Percentiles rank a stretch among this genome's conserved stretches.
Conservation (phyloP, 2,888 invertebrate species). For the Melipona bicolor region DNA sequence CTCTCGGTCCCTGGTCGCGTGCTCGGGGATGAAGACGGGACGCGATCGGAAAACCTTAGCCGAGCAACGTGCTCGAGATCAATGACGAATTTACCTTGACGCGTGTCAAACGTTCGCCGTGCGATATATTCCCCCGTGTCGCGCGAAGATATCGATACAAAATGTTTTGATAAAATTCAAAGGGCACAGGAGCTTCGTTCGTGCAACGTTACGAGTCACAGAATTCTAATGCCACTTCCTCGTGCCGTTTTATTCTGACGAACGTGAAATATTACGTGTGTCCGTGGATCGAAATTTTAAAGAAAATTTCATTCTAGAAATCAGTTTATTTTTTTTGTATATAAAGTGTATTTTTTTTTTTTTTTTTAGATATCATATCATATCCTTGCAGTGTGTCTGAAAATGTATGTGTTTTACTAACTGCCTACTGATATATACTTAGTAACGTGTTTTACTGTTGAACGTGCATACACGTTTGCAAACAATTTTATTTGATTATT, state of each 20-base stretch:
- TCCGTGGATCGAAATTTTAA: neutral
- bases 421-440: too few species aligned
- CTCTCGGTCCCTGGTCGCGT: neutral
- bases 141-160: slow-evolving; percentile 22
- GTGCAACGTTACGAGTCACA: neutral
- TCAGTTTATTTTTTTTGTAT: neutral
- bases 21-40: slow-evolving; percentile 1
- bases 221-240: slow-evolving; percentile 34
- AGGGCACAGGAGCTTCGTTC: neutral
- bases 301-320: neutral
- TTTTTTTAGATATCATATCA: too few species aligned
- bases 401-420: too few species aligned
- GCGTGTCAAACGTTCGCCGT: slow-evolving; percentile 41
- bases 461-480: too few species aligned
- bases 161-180: slow-evolving; percentile 42
- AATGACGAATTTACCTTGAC: slow-evolving; percentile 56
- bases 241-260: neutral
- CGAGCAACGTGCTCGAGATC: slow-evolving; percentile 53
- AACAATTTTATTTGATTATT: too few species aligned
- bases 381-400: too few species aligned
- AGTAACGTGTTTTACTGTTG: too few species aligned
- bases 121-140: slow-evolving; percentile 32
- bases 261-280: neutral
- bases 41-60: slow-evolving; percentile 59
- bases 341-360: too few species aligned